Evolutionary conservation across 2,888 invertebrate genomes (phyloP), one percentile per base, ranked within the genome.

Genomic region (Limenitis camilla): DNA sequence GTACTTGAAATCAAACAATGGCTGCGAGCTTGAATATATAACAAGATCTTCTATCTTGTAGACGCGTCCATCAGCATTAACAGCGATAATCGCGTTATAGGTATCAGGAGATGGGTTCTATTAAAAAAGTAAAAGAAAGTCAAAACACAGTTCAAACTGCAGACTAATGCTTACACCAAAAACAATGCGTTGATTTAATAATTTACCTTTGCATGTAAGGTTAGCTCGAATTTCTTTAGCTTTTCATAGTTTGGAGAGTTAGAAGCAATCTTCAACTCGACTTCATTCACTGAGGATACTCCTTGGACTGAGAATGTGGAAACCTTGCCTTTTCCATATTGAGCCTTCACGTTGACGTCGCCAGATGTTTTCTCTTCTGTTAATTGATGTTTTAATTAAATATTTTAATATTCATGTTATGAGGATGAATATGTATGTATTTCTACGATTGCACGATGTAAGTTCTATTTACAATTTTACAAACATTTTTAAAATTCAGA

Each of bases 51-150:
- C 89, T 0, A 90, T 54, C 1, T 81, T 84, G 74, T 92, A 92
- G 5, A 89, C 86, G 36, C 89, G 86, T 0, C 89, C 90, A 53
- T 92, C 90, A 0, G 88, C 84, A 4, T 84, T 89, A 0, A 91
- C 64, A 5, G 81, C 65, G 1, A 88, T 59, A 6, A 70, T 69
- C 0, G 81, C 64, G 9, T 66, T 72, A 62, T 82, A 79, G 0
- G 78, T 78, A 49, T 87, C 86, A 0, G 81, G 77, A 0, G 78
- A 58, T 6, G 82, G 80, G 53, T 74, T 78, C 86, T 85, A 67
- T 11, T n/a, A 30, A 46, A 28, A 28, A 28, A 19, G 38, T 4
- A 11, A 8, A 11, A 10, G 11, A 33, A 3, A 33, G 33, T 7
- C 2, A 8, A 33, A 9, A 9, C 33, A 3, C 4, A 33, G 4